Evolutionary conservation across 2,113 vertebrate species (phyloP).

Genomic region (Otus sunia): DNA sequence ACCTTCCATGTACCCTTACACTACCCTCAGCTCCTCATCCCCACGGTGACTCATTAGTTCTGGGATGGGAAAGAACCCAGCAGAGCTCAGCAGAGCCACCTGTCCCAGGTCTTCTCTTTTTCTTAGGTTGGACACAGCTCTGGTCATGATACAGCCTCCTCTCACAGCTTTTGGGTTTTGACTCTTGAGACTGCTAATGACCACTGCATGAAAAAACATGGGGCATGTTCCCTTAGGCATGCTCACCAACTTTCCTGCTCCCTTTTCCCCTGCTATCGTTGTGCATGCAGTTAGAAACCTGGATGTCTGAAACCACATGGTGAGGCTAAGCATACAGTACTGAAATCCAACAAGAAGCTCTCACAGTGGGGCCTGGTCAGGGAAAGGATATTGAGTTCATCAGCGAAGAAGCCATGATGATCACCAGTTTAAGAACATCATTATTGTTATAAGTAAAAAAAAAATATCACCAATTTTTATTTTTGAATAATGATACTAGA

Average conservation of each 20-base stretch:
- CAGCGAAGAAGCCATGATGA: background rate
- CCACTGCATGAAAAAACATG: background rate
- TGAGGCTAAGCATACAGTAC: background rate
- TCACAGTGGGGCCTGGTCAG: background rate
- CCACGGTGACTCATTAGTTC: background rate
- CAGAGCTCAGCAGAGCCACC: background rate
- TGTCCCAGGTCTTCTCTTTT: background rate
- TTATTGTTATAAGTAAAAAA: background rate
- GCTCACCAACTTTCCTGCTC: background rate
- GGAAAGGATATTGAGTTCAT: background rate
- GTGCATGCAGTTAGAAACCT: background rate
- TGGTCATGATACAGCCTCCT: background rate
- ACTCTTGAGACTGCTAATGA: background rate
- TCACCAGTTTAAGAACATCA: background rate
- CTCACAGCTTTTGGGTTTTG: background rate
- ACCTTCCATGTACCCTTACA: background rate
- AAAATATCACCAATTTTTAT: background rate
- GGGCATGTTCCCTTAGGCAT: background rate
- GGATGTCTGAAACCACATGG: background rate
- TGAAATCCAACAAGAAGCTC: background rate
- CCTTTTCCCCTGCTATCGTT: accelerated
- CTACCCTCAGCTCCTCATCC: background rate
- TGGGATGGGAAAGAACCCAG: background rate
- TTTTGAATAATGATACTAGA: background rate
- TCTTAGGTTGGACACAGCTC: background rate